These are phyloP conservation scores for Euzophera pinguis DNA, from an alignment of 2,888 invertebrate genomes.

Conservation along the genomic window DNA sequence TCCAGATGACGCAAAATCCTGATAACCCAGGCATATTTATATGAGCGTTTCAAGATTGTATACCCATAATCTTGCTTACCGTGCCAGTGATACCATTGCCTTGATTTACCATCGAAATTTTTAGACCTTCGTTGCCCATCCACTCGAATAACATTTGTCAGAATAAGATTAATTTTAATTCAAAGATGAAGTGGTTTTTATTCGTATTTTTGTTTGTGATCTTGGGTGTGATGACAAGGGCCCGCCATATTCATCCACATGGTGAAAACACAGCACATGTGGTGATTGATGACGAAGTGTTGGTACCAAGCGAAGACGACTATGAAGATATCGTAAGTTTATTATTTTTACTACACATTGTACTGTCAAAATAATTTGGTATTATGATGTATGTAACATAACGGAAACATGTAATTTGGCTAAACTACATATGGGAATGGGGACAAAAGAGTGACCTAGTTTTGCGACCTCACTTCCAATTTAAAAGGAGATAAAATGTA, in stretches of 20 bases:
- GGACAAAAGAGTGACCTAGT: too few relatives aligned
- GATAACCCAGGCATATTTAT: constrained; percentile 9
- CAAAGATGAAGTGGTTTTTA: constrained; percentile 24
- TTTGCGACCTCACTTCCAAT: too few relatives aligned
- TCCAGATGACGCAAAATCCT: constrained; percentile 7
- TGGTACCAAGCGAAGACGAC: constrained; percentile 16
- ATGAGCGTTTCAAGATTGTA: constrained; percentile 10
- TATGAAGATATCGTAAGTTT: constrained; percentile 24
- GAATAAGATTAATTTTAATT: not conserved
- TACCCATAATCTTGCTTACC: constrained; percentile 16
- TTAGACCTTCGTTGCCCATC: too few relatives aligned
- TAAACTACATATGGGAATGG: too few relatives aligned
- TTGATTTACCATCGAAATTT: not conserved
- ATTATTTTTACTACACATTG: too few relatives aligned
- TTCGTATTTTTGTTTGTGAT: constrained; percentile 25
- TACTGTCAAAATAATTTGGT: too few relatives aligned
- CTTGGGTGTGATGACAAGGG: constrained; percentile 26
- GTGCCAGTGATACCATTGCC: not conserved
- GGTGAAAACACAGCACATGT: constrained; percentile 23
- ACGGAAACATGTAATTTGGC: too few relatives aligned
- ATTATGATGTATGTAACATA: too few relatives aligned
- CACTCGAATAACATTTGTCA: not conserved
- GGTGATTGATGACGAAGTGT: constrained; percentile 19
- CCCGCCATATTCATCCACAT: constrained; percentile 46
- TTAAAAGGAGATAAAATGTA: too few relatives aligned